A percentile compares a stretch with the other conserved stretches of the same genome.
phyloP scores from a whole-genome alignment of 2,797 vertebrate genomes.

The Pipistrellus nathusii region DNA sequence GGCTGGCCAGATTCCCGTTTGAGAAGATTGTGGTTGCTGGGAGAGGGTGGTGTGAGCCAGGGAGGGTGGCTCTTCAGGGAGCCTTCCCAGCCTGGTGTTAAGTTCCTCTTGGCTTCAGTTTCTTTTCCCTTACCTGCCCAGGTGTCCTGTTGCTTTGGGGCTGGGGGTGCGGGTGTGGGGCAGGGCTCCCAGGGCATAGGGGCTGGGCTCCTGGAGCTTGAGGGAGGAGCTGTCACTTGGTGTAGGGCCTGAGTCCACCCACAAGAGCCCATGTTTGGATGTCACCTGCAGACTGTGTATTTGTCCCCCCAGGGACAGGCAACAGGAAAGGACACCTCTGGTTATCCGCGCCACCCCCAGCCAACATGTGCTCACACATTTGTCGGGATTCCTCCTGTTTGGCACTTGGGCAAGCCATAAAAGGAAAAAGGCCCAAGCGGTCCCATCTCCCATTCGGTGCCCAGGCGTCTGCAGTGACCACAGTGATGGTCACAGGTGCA shows the following conservation, averaged over 20 bases:
- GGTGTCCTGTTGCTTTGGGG: neutral
- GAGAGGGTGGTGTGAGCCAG: neutral
- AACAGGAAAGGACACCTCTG: neutral
- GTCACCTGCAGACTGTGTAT: neutral
- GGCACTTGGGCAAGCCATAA: fast-evolving
- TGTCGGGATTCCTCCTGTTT: neutral
- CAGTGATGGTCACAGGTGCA: neutral
- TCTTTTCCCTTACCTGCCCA: neutral
- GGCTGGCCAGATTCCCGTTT: neutral
- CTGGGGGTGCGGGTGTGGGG: too few species aligned
- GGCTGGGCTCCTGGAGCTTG: neutral
- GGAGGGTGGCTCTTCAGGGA: neutral
- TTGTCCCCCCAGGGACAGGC: neutral
- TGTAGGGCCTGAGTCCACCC: neutral
- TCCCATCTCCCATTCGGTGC: neutral
- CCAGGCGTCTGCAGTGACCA: neutral
- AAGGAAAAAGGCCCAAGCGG: neutral
- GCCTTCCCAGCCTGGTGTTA: neutral
- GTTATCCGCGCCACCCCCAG: fast-evolving
- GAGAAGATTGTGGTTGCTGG: neutral
- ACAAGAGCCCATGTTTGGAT: neutral
- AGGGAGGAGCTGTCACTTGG: too few species aligned
- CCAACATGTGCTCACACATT: neutral
- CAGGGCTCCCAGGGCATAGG: neutral
- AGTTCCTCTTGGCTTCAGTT: neutral